These are phyloP conservation scores for Drosophila colorata DNA, from an alignment of 2,888 invertebrate species.

Conservation along the genomic window DNA sequence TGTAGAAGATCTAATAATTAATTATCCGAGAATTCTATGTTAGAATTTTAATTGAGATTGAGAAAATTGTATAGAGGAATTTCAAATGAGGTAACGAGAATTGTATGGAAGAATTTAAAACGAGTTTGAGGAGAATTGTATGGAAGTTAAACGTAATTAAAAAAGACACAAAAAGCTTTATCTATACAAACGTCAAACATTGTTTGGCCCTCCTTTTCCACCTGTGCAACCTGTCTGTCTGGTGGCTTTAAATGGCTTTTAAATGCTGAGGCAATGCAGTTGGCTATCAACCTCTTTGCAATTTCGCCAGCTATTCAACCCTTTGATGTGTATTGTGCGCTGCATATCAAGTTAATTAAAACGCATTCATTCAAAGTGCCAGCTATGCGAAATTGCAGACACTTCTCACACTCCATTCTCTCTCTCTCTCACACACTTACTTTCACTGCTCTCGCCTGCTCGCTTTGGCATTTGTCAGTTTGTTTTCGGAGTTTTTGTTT, in stretches of 20 bases:
- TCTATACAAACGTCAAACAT: slow-evolving; percentile 14
- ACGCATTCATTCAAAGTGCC: slow-evolving; percentile 64
- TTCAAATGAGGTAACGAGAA: neutral
- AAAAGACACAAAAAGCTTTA: slow-evolving; percentile 27
- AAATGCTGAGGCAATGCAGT: slow-evolving; percentile 27
- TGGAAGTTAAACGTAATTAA: slow-evolving; percentile 26
- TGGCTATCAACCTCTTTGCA: slow-evolving; percentile 33
- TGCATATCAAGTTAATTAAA: slow-evolving; percentile 66
- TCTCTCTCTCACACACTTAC: neutral
- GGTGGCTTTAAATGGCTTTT: slow-evolving; percentile 24
- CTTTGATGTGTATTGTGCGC: slow-evolving; percentile 36
- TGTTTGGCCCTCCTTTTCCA: slow-evolving; percentile 10
- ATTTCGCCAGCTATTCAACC: slow-evolving; percentile 26
- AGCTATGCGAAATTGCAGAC: slow-evolving; percentile 60
- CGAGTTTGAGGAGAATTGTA: slow-evolving; percentile 2
- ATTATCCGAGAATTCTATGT: too few species aligned
- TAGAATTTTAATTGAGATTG: too few species aligned
- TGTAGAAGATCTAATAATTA: too few species aligned
- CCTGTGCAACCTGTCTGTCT: slow-evolving; percentile 13
- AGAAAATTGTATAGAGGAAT: neutral
- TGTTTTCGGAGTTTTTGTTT: slow-evolving; percentile 20
- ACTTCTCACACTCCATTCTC: slow-evolving; percentile 15
- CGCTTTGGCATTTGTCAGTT: slow-evolving; percentile 18
- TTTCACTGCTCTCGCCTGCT: neutral
- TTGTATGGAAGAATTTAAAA: neutral